phyloP scores from a whole-genome alignment of 2,113 vertebrate genomes.

The Ailuropoda melanoleuca region DNA sequence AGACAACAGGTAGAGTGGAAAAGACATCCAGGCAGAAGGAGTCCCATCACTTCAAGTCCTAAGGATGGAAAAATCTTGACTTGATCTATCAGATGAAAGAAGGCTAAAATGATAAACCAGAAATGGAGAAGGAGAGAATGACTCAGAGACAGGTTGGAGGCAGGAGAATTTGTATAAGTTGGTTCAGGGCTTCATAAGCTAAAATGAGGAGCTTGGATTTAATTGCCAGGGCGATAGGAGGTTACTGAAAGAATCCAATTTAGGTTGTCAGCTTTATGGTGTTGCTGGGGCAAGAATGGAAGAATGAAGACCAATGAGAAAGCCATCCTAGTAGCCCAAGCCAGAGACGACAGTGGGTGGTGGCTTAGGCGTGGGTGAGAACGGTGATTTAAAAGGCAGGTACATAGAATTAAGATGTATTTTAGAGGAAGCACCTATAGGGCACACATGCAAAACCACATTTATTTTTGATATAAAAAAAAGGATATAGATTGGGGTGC shows the following conservation, averaged over 20 bases:
- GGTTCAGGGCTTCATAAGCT: background rate
- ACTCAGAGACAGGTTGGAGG: background rate
- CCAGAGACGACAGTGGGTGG: background rate
- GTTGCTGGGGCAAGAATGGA: background rate
- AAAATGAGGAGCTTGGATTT: background rate
- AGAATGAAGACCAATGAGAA: background rate
- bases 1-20: background rate
- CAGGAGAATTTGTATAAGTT: background rate
- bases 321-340: background rate
- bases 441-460: background rate
- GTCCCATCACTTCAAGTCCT: background rate
- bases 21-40: background rate
- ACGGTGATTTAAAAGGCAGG: background rate
- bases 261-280: background rate
- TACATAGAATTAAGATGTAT: background rate
- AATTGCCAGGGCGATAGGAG: background rate
- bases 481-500: background rate
- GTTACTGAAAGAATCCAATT: background rate
- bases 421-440: background rate
- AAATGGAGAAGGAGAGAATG: background rate
- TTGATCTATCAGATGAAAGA: background rate
- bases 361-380: background rate
- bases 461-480: background rate
- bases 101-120: background rate
- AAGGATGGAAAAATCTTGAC: background rate